A percentile compares a stretch with the other conserved stretches of the same genome.
phyloP scores from a whole-genome alignment of 2,113 vertebrate genomes.

The Nothoprocta pentlandii region DNA sequence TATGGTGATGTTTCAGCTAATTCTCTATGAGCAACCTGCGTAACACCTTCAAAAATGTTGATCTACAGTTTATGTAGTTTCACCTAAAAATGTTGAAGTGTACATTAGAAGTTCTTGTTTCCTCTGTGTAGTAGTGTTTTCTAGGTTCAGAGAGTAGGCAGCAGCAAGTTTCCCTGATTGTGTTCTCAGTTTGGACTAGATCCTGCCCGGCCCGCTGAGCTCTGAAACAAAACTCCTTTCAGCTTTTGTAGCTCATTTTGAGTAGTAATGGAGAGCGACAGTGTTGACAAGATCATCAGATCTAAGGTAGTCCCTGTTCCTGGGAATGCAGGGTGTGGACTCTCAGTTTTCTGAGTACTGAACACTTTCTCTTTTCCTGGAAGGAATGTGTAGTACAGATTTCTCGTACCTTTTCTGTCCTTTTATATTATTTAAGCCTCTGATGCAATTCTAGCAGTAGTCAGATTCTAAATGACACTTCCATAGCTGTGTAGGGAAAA shows the following conservation, averaged over 20 bases:
- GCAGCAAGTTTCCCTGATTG: not conserved
- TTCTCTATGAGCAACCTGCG: not conserved
- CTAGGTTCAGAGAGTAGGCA: not conserved
- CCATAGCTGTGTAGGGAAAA: not conserved
- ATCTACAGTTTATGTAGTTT: not conserved
- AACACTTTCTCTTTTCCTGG: not conserved
- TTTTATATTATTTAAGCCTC: not conserved
- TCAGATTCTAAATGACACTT: not conserved
- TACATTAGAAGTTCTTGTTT: not conserved
- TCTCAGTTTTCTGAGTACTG: not conserved
- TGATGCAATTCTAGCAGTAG: not conserved
- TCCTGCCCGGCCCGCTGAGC: not conserved
- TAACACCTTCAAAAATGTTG: not conserved
- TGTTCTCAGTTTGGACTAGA: not conserved
- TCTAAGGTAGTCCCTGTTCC: accelerated
- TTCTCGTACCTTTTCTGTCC: not conserved
- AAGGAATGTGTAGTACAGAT: not conserved
- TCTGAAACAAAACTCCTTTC: not conserved
- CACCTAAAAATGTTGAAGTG: not conserved
- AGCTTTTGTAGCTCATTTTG: not conserved
- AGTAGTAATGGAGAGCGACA: not conserved
- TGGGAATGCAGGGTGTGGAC: not conserved
- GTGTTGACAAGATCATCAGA: not conserved
- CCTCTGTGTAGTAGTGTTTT: not conserved
- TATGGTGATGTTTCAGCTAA: not conserved